A percentile compares a stretch with the other conserved stretches of the same genome.
Evolutionary conservation across 2,888 invertebrate genomes (phyloP).

Genomic region (Xylocampa areola): DNA sequence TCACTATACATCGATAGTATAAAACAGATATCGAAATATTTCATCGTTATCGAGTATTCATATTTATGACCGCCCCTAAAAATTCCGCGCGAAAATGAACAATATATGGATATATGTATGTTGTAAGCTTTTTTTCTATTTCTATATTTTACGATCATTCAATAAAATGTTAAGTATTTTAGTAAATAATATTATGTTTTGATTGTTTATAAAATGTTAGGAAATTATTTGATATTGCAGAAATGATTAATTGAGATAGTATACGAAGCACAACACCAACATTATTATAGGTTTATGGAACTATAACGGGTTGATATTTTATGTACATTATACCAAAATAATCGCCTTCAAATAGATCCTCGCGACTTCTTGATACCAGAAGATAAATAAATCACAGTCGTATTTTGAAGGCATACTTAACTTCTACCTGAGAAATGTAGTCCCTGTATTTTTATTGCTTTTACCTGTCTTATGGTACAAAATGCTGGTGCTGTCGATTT

Average conservation of each 20-base stretch:
- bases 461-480: slow-evolving; percentile 5
- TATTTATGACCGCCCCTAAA: slow-evolving; percentile 5
- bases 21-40: too few relatives aligned
- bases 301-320: background rate
- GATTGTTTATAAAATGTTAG: background rate
- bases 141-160: background rate
- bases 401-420: too few relatives aligned
- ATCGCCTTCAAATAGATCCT: too few relatives aligned
- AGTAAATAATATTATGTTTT: background rate
- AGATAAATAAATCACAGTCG: too few relatives aligned
- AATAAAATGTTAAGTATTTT: background rate
- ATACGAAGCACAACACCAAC: background rate
- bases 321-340: background rate
- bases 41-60: too few relatives aligned
- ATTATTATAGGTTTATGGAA: background rate
- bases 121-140: slow-evolving; percentile 19
- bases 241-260: too few relatives aligned
- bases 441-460: background rate
- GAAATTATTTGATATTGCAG: slow-evolving; percentile 1
- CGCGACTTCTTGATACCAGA: too few relatives aligned
- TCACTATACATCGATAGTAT: too few relatives aligned
- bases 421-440: too few relatives aligned
- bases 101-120: slow-evolving; percentile 31
- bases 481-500: slow-evolving; percentile 14
- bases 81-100: too few relatives aligned